Base-by-base conservation (phyloP, 2,888 invertebrate genomes). In the Blastobasis lacticolella region DNA sequence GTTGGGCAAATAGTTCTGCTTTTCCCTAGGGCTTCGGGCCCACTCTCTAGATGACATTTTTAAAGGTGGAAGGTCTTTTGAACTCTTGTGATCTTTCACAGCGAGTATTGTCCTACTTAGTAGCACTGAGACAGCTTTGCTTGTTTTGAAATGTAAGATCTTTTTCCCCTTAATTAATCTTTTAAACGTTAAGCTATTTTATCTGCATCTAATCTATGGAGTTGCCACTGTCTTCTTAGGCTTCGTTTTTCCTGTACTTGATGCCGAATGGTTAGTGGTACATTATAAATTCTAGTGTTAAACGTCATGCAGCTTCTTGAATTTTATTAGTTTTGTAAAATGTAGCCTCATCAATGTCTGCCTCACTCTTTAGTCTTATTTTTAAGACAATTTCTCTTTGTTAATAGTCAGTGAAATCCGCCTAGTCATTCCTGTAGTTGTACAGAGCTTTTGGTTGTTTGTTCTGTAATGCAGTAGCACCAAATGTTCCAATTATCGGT, bases 341-440 rank as follows among this genome's bases (percentile, higher is more conserved):
- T 10, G 50, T 48, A 7, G 56, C 3, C 23, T 23, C 23, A 23
- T 23, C 23, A 23, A 23, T 23, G 23, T 23, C 23, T 23, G 23
- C 23, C 23, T 23, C 23, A 23, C 23, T 23, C 3, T 23, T 23
- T 23, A 23, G 23, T 3, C 23, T 23, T 23, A 55, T 59, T 43
- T 53, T 51, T 5, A 60, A 53, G 1, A 59, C 7, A 5, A 54
- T 46, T 38, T 49, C 46, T 4, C 42, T 42, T 4, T 58, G 49
- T 8, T 62, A 9, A 8, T 50, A 52, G 10, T 55, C 54, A 5
- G 51, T 9, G 45, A 57, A 63, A 0, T 38, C 8, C 5, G 59
- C 64, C n/a, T n/a, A n/a, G n/a, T n/a, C n/a, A n/a, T n/a, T n/a
- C 0, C 46, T 10, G 4, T 55, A 53, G 38, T 58, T 60, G 46